Evolutionary conservation across 53 echinoderm and acorn worm species (phyloP).

Genomic region (Stichopus horrens): DNA sequence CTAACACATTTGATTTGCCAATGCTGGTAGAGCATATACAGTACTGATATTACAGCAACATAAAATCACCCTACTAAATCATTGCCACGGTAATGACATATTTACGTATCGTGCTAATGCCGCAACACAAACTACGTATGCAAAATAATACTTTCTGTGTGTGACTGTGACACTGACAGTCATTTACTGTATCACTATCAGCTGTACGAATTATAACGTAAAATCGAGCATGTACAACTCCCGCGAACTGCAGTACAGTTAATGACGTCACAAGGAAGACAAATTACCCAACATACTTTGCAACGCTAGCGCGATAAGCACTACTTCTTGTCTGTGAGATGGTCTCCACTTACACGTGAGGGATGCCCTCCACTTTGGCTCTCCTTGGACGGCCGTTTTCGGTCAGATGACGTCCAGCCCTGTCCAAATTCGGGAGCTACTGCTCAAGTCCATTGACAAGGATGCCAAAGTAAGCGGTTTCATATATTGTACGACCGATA

Average conservation of each 20-base stretch:
- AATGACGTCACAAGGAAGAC: slow-evolving; percentile 45
- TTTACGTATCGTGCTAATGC: too few species aligned
- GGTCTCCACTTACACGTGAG: slow-evolving; percentile 47
- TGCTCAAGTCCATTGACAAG: slow-evolving; percentile 97
- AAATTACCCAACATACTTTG: slow-evolving; percentile 34
- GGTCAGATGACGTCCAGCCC: slow-evolving; percentile 99
- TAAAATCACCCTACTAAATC: too few species aligned
- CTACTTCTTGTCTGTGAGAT: slow-evolving; percentile 33
- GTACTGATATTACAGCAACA: too few species aligned
- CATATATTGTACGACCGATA: neutral
- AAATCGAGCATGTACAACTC: neutral
- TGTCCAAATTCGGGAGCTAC: slow-evolving; percentile 98
- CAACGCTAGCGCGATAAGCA: neutral
- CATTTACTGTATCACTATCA: too few species aligned
- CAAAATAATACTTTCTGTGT: too few species aligned
- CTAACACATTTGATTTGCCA: too few species aligned
- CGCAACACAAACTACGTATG: too few species aligned
- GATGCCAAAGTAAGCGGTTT: slow-evolving; percentile 97
- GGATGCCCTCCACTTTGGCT: slow-evolving; percentile 81
- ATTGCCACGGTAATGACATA: too few species aligned
- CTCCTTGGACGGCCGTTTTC: slow-evolving; percentile 86
- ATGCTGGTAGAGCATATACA: too few species aligned
- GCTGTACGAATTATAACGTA: too few species aligned
- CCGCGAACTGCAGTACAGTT: slow-evolving; percentile 4
- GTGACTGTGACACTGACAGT: too few species aligned